phyloP scores from a whole-genome alignment of 2,113 vertebrate species.

The Leptosomus discolor region DNA sequence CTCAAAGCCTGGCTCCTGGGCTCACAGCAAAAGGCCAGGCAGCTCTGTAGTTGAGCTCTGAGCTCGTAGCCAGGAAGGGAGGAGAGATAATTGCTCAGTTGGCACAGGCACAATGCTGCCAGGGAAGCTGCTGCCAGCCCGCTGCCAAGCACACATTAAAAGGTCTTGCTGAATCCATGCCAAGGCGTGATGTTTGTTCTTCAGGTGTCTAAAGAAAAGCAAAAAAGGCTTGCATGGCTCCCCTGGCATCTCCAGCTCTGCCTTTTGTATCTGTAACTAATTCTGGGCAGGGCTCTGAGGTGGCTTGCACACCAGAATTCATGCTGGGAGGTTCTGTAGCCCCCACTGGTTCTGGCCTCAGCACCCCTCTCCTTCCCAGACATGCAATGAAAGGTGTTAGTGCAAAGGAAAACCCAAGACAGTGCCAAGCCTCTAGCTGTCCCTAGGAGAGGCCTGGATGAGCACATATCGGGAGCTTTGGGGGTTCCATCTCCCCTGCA shows the following conservation, averaged over 20 bases:
- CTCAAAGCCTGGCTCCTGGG: not conserved
- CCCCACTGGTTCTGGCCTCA: no score
- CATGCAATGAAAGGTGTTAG: accelerated
- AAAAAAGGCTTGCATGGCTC: not conserved
- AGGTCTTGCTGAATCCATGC: accelerated
- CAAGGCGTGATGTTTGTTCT: accelerated
- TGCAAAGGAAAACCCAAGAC: accelerated
- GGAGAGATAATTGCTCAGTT: not conserved
- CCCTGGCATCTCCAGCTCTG: not conserved
- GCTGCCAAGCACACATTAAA: accelerated
- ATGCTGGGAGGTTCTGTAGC: not conserved
- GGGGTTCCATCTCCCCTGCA: accelerated
- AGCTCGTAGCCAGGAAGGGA: not conserved
- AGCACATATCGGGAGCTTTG: accelerated
- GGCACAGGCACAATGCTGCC: not conserved
- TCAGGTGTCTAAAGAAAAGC: not conserved
- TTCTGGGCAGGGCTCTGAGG: not conserved
- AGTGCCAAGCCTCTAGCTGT: not conserved
- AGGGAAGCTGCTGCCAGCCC: not conserved
- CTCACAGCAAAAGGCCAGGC: accelerated
- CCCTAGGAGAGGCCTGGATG: not conserved
- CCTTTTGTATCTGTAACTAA: not conserved
- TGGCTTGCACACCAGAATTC: not conserved
- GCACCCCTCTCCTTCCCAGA: accelerated
- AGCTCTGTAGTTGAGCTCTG: not conserved